Percentiles rank a stretch among this genome's conserved stretches.
phyloP scores from a whole-genome alignment of 2,888 invertebrate species.

The Fragum fragum region DNA sequence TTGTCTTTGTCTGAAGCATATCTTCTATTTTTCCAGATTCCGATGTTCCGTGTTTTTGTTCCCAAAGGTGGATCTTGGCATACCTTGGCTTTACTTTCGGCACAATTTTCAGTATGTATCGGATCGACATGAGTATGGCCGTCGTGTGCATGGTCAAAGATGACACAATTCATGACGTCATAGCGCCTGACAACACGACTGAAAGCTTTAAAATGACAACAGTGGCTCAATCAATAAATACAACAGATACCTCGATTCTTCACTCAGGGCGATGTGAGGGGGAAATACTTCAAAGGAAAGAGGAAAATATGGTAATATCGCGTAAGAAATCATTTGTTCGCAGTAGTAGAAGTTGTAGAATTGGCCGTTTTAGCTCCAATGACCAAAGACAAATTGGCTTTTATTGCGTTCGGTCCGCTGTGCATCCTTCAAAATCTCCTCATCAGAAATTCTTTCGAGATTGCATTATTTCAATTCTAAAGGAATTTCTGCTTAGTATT shows the following conservation, averaged over 20 bases:
- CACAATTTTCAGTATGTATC: slow-evolving; percentile 16
- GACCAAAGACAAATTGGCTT: too few species aligned
- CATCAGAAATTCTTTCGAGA: too few species aligned
- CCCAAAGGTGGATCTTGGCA: slow-evolving; percentile 9
- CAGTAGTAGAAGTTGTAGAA: too few species aligned
- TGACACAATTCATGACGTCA: neutral
- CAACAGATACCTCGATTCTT: neutral
- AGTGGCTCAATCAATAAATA: neutral
- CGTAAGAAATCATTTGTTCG: neutral
- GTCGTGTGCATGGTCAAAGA: slow-evolving; percentile 11
- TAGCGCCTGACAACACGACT: neutral
- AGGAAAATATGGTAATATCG: slow-evolving; percentile 2
- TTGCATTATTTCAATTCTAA: too few species aligned
- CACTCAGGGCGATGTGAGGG: slow-evolving; percentile 8
- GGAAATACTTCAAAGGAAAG: neutral
- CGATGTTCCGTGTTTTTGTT: slow-evolving; percentile 2
- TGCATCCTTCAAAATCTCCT: too few species aligned
- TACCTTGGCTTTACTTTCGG: slow-evolving; percentile 19
- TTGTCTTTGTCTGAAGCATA: too few species aligned
- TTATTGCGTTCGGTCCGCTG: too few species aligned
- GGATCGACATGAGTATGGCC: slow-evolving; percentile 18
- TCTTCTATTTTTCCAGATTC: slow-evolving; percentile 12
- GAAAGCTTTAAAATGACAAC: neutral
- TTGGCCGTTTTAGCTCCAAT: too few species aligned
- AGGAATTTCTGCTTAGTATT: too few species aligned